A percentile compares a stretch with the other conserved stretches of the same genome.
Evolutionary conservation across 2,113 vertebrate genomes (phyloP).

Genomic region (Psephotus haematonotus): DNA sequence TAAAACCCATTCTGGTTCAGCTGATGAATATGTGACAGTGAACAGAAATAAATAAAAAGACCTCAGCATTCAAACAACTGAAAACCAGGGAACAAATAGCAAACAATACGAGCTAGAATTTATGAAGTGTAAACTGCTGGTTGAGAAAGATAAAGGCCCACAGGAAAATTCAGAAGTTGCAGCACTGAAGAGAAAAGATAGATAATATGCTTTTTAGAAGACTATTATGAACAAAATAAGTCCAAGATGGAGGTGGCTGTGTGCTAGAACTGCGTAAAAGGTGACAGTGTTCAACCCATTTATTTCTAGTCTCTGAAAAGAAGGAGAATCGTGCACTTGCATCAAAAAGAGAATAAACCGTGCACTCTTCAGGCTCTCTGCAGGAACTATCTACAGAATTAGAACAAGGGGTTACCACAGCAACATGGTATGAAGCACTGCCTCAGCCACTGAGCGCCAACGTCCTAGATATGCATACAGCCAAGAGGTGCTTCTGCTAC

Average conservation of each 20-base stretch:
- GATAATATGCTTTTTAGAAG: neutral
- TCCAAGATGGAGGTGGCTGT: neutral
- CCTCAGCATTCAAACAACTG: neutral
- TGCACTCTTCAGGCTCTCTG: neutral
- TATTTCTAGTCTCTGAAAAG: neutral
- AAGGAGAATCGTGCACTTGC: neutral
- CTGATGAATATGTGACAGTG: neutral
- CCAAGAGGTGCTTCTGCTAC: neutral
- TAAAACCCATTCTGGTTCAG: neutral
- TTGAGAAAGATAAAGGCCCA: neutral
- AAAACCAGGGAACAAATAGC: conserved; percentile 28
- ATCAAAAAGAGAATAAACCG: neutral
- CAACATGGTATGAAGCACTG: neutral
- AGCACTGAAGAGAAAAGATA: neutral
- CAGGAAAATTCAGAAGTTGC: neutral
- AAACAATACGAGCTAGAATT: conserved; percentile 7
- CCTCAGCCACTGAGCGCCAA: neutral
- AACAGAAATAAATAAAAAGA: conserved; percentile 3
- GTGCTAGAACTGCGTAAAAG: neutral
- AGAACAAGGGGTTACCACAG: conserved; percentile 18
- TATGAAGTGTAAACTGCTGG: neutral
- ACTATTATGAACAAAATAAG: neutral
- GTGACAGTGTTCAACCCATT: neutral
- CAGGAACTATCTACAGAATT: neutral
- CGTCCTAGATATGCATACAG: rapidly evolving